phyloP scores from a whole-genome alignment of 2,113 vertebrate genomes.

The Tenebrosternarchus preto region DNA sequence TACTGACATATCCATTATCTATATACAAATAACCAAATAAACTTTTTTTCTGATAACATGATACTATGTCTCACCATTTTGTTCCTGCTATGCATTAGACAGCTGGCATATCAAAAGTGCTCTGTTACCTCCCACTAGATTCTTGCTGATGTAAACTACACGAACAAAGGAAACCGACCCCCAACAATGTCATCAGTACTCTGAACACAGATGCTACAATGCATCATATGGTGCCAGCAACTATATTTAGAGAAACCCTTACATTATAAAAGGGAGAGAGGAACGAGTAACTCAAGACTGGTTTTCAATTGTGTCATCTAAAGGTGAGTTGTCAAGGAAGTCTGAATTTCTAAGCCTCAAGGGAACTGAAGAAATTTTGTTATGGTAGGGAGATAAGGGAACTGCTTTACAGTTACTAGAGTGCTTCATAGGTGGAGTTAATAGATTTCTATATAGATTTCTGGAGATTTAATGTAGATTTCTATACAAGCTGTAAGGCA shows the following conservation, averaged over 20 bases:
- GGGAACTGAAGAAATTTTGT: not conserved
- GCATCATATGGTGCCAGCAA: constrained; percentile 40
- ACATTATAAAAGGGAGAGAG: constrained; percentile 47
- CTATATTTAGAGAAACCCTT: constrained; percentile 51
- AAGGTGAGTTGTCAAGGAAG: constrained; percentile 25
- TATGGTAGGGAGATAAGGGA: too few species aligned
- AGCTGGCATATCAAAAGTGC: not conserved
- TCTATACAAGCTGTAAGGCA: too few species aligned
- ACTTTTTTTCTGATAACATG: not conserved
- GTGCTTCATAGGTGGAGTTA: not conserved
- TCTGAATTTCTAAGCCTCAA: not conserved
- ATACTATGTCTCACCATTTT: not conserved
- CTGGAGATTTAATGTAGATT: not conserved
- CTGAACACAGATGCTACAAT: constrained; percentile 40
- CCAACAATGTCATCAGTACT: constrained; percentile 5
- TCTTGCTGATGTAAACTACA: constrained; percentile 18
- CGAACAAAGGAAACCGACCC: constrained; percentile 9
- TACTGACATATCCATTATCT: too few species aligned
- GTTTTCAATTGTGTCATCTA: constrained; percentile 32
- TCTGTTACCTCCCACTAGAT: constrained; percentile 12
- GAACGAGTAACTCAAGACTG: constrained; percentile 14
- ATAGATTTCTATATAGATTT: too few species aligned
- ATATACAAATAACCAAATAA: too few species aligned
- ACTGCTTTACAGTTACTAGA: not conserved
- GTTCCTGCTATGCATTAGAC: not conserved